A percentile compares a stretch with the other conserved stretches of the same genome.
These are phyloP conservation scores for Anguilla marmorata DNA, from an alignment of 2,797 vertebrate genomes.

Conservation along the genomic window DNA sequence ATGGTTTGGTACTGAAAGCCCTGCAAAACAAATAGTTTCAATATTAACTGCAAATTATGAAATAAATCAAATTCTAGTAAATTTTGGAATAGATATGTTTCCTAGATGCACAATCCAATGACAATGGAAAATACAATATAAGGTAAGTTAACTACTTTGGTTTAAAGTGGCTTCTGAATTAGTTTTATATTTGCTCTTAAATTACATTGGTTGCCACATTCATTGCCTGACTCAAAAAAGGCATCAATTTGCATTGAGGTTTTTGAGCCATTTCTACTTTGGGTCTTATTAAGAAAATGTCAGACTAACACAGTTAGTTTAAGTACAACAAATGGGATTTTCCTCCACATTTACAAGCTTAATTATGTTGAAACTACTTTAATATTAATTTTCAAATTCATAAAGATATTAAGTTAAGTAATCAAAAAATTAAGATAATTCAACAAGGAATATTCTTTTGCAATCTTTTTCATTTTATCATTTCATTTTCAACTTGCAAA, in stretches of 20 bases:
- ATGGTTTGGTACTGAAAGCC: constrained; percentile 63
- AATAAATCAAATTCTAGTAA: neutral
- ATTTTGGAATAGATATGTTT: neutral
- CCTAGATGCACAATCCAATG: neutral
- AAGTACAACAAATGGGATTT: neutral
- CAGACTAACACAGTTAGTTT: neutral
- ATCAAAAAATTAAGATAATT: too few species aligned
- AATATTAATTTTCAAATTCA: too few species aligned
- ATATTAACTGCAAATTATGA: constrained; percentile 51
- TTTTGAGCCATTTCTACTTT: neutral
- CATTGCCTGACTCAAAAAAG: neutral
- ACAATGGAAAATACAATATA: neutral
- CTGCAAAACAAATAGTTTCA: constrained; percentile 55
- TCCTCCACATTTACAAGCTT: neutral
- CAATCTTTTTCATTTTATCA: too few species aligned
- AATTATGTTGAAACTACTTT: neutral
- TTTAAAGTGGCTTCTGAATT: neutral
- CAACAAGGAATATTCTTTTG: too few species aligned
- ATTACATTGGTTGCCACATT: neutral
- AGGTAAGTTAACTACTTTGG: neutral
- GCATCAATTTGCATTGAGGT: neutral
- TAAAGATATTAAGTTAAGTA: too few species aligned
- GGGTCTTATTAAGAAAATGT: neutral
- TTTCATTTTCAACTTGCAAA: too few species aligned
- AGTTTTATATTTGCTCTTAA: neutral